Evolutionary conservation across 2,797 vertebrate species (phyloP).

Genomic region (Rallus crepitans): DNA sequence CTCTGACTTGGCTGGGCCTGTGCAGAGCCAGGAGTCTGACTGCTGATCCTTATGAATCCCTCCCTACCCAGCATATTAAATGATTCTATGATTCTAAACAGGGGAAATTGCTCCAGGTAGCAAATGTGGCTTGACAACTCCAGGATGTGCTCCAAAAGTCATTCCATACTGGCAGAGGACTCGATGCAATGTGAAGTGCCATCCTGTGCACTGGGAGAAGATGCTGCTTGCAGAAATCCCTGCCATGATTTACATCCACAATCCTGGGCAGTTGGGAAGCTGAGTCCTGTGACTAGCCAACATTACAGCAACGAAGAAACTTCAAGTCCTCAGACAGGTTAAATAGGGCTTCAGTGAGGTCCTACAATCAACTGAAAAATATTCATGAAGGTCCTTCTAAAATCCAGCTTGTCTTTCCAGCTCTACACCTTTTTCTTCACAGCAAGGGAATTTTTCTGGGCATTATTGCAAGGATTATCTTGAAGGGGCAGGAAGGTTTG

Average conservation of each 20-base stretch:
- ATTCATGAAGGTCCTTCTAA: neutral
- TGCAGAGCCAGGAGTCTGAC: too few relatives aligned
- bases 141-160: neutral
- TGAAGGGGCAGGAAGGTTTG: neutral
- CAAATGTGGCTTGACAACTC: neutral
- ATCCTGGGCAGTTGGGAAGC: neutral
- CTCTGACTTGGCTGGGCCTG: too few relatives aligned
- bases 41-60: too few relatives aligned
- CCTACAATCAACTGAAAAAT: accelerated
- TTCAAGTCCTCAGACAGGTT: neutral
- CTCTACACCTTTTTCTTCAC: neutral
- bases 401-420: neutral
- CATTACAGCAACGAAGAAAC: neutral
- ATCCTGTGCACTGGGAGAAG: neutral
- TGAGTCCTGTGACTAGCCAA: neutral
- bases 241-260: accelerated
- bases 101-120: neutral
- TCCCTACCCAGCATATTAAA: too few relatives aligned
- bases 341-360: neutral
- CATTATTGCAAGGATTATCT: neutral
- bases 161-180: neutral
- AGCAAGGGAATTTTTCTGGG: neutral
- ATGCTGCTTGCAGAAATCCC: neutral
- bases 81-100: neutral
- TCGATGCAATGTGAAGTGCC: neutral